Evolutionary conservation across 2,797 vertebrate species (phyloP).

Genomic region (Dicrostonyx torquatus): DNA sequence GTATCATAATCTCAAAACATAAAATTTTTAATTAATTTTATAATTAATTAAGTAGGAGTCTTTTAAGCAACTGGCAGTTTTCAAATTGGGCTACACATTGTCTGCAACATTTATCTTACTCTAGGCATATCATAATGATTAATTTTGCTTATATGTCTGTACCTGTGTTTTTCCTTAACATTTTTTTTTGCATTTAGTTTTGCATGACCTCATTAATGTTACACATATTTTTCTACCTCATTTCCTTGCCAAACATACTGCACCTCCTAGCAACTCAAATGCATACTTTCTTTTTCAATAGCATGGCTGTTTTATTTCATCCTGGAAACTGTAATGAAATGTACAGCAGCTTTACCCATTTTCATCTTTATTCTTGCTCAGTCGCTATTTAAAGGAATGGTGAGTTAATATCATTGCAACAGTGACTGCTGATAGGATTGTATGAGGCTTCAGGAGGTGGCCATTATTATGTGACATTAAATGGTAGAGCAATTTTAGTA

Average conservation of each 20-base stretch:
- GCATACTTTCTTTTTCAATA: conserved; percentile 73
- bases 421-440: conserved; percentile 53
- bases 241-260: conserved; percentile 16
- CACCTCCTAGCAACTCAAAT: conserved; percentile 63
- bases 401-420: conserved; percentile 71
- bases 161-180: conserved; percentile 4
- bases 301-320: conserved; percentile 72
- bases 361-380: conserved; percentile 68
- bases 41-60: conserved; percentile 1
- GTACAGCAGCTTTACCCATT: conserved; percentile 50
- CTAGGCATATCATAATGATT: conserved; percentile 67
- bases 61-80: conserved; percentile 49
- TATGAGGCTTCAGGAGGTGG: conserved; percentile 65
- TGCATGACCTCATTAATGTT: conserved; percentile 19
- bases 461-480: conserved; percentile 62
- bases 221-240: conserved; percentile 3
- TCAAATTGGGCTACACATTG: conserved; percentile 35
- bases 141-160: conserved; percentile 42
- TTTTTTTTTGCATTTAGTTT: conserved; percentile 56
- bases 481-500: conserved; percentile 75
- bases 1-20: background rate
- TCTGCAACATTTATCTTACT: conserved; percentile 69
- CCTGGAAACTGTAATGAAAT: conserved; percentile 64
- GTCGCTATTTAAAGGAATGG: conserved; percentile 60
- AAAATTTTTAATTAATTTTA: background rate